phyloP scores from a whole-genome alignment of 2,113 vertebrate genomes.

The Antennarius striatus region DNA sequence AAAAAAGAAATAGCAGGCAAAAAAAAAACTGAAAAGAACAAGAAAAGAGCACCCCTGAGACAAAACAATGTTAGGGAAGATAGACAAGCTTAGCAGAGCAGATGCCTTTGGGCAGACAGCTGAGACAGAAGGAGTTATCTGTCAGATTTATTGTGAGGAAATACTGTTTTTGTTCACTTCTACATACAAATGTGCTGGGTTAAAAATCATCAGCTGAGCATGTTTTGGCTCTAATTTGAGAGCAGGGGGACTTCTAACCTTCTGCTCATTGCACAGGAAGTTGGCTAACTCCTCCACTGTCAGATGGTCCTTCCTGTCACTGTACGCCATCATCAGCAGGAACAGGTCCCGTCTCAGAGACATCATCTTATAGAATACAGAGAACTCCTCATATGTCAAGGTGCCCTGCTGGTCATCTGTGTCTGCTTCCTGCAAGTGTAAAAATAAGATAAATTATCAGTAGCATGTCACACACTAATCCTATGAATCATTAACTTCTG shows the following conservation, averaged over 20 bases:
- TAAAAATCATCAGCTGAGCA: not conserved
- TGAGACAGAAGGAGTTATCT: slow-evolving; percentile 17
- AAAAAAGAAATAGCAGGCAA: slow-evolving; percentile 15
- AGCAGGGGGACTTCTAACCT: slow-evolving; percentile 76
- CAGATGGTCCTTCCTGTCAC: slow-evolving; percentile 94
- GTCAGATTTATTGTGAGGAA: slow-evolving; percentile 7
- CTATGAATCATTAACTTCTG: too few relatives aligned
- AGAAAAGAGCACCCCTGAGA: slow-evolving; percentile 17
- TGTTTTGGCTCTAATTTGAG: not conserved
- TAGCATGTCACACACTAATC: not conserved
- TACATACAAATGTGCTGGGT: not conserved
- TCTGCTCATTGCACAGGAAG: slow-evolving; percentile 91
- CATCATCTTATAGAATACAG: slow-evolving; percentile 99
- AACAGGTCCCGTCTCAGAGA: slow-evolving; percentile 93
- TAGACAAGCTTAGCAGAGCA: slow-evolving; percentile 36
- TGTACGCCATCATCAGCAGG: slow-evolving; percentile 91
- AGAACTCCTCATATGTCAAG: slow-evolving; percentile 94
- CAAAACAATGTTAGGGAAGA: slow-evolving; percentile 49
- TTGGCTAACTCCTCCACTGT: slow-evolving; percentile 89
- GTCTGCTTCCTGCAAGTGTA: slow-evolving; percentile 87
- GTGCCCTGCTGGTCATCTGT: slow-evolving; percentile 96
- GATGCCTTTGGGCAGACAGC: slow-evolving; percentile 42
- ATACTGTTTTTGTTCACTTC: not conserved
- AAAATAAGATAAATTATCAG: slow-evolving; percentile 1
- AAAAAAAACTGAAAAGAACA: slow-evolving; percentile 22